These are phyloP conservation scores for Prorops nasuta DNA, from an alignment of 1,140 invertebrate genomes.

Conservation along the genomic window DNA sequence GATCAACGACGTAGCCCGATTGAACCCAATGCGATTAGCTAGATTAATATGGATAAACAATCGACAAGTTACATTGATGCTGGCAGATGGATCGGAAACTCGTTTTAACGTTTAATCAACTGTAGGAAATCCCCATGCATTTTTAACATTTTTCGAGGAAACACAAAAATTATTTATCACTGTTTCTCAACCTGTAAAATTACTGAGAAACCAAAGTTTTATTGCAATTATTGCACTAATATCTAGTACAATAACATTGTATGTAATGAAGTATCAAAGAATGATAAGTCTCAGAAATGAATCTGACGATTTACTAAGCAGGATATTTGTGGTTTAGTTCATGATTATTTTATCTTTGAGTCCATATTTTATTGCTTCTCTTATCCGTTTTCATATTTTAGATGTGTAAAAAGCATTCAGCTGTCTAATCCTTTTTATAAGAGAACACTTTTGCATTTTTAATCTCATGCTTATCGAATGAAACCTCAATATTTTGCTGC, in stretches of 20 bases:
- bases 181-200: background rate
- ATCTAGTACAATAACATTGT: background rate
- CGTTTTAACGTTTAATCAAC: conserved; percentile 78
- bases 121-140: background rate
- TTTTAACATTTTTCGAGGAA: background rate
- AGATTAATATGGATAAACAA: conserved; percentile 90
- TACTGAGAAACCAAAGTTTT: background rate
- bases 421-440: no score
- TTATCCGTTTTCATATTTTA: no score
- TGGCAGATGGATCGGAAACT: conserved; percentile 89
- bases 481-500: no score
- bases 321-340: no score
- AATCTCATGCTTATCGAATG: no score
- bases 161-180: background rate
- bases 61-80: conserved; percentile 86
- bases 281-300: background rate
- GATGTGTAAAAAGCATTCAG: no score
- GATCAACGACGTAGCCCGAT: conserved; percentile 80
- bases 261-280: background rate
- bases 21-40: conserved; percentile 85
- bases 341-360: no score
- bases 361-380: no score
- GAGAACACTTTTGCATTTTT: no score
- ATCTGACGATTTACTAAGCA: no score
- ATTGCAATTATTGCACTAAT: background rate